Evolutionary conservation across 2,113 vertebrate species (phyloP).

Genomic region (Stegastes partitus): DNA sequence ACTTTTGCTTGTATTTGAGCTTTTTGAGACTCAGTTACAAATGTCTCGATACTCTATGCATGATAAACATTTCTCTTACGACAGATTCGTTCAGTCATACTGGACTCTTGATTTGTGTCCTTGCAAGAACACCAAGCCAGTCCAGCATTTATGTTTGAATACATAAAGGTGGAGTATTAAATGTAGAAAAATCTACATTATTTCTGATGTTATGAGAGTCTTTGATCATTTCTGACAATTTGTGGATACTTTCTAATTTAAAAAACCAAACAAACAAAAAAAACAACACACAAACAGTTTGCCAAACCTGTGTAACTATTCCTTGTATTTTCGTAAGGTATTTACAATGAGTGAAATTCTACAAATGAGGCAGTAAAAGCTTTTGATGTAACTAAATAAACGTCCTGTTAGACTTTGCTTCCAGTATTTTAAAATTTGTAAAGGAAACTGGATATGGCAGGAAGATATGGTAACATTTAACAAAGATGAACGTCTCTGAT

Average conservation of each 20-base stretch:
- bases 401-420: slow-evolving; percentile 14
- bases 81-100: not conserved
- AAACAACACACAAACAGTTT: slow-evolving; percentile 18
- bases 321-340: slow-evolving; percentile 42
- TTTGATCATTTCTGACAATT: not conserved
- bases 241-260: not conserved
- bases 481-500: slow-evolving; percentile 34
- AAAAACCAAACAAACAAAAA: slow-evolving; percentile 27
- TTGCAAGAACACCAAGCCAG: no score
- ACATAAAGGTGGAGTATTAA: not conserved
- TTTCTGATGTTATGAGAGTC: not conserved
- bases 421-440: slow-evolving; percentile 1
- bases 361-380: slow-evolving; percentile 14
- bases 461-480: slow-evolving; percentile 47
- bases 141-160: no score
- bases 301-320: slow-evolving; percentile 7
- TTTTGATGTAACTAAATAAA: slow-evolving; percentile 26
- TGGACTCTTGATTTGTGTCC: no score
- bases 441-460: slow-evolving; percentile 18
- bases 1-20: not conserved
- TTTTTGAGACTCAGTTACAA: not conserved
- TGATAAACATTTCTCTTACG: not conserved
- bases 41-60: not conserved
- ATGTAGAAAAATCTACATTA: not conserved
- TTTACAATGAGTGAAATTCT: slow-evolving; percentile 35